Conservation (phyloP, 2,888 invertebrate genomes). For the Sphinx pinastri region DNA sequence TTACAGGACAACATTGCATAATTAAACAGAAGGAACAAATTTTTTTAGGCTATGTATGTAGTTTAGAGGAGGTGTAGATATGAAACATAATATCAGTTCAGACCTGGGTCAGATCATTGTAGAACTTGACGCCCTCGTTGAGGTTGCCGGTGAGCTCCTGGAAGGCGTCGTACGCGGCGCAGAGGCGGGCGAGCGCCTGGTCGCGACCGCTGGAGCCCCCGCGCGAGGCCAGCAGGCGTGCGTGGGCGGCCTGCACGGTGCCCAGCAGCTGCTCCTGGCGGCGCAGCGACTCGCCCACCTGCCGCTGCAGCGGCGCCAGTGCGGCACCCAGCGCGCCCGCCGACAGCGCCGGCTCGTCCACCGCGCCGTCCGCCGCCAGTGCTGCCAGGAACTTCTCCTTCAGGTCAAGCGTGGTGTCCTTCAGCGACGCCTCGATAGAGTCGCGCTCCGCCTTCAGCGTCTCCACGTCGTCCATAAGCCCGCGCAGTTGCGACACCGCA, state of each 20-base stretch:
- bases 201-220: constrained; percentile 88
- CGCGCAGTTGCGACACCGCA: constrained; percentile 87
- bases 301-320: constrained; percentile 83
- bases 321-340: constrained; percentile 92
- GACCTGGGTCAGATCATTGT: constrained; percentile 94
- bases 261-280: constrained; percentile 54
- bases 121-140: constrained; percentile 98
- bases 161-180: constrained; percentile 96
- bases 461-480: constrained; percentile 91
- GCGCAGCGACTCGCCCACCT: constrained; percentile 58
- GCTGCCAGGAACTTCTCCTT: constrained; percentile 61
- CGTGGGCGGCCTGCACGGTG: constrained; percentile 73
- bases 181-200: constrained; percentile 91
- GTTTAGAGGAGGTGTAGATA: no score
- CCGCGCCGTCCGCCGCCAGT: constrained; percentile 92
- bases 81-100: neutral
- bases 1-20: no score
- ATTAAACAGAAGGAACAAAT: no score
- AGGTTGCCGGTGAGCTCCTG: constrained; percentile 95
- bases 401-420: constrained; percentile 86
- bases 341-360: constrained; percentile 92
- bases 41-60: no score
- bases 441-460: constrained; percentile 95
- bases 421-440: constrained; percentile 89
- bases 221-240: constrained; percentile 86